Evolutionary conservation across 1,140 invertebrate species (phyloP), one percentile per base, ranked within the genome.

Genomic region (Oryzaephilus surinamensis): DNA sequence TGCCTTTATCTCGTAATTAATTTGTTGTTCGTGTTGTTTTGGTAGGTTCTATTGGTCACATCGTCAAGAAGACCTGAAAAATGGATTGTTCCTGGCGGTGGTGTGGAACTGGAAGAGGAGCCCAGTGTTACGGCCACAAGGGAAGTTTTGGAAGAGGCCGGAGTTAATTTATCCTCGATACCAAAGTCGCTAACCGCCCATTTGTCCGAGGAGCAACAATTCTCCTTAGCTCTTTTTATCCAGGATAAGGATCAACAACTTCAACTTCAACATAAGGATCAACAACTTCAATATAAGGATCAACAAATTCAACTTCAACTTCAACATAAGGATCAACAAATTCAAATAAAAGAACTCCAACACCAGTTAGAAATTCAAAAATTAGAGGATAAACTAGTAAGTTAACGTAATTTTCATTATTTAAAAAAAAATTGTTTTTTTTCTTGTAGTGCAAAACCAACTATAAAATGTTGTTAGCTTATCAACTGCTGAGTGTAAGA

Each of bases 31-130:
- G n/a, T n/a, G n/a, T 6, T 29, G 11, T 29, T 29, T 14, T 12
- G 27, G 27, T 1, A 97, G 90, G 84, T 96, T 38, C 71, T 96
- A 32, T 65, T 96, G 52, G 91, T 97, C 53, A 89, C 89, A 47
- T 93, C 88, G 32, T 92, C 86, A 39, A 70, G 87, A 49, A 74
- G 81, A 52, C 81, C 84, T 4, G 86, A 92, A 52, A 77, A 82
- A 52, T 97, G 90, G 91, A 89, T 96, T 48, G 86, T 97, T 41
- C 93, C 93, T 29, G 93, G 93, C 16, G 93, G 93, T 14, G 93
- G 93, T 11, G 79, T 97, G 11, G 92, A 97, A 63, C 89, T 89
- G 0, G 79, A 90, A 46, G 91, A 94, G 58, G 81, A 87, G 55
- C 72, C 78, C 34, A 77, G 79, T 36, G 79, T 81, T 17, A 94